Conservation (phyloP, 2,888 invertebrate species). For the Dinocampus coccinellae region DNA sequence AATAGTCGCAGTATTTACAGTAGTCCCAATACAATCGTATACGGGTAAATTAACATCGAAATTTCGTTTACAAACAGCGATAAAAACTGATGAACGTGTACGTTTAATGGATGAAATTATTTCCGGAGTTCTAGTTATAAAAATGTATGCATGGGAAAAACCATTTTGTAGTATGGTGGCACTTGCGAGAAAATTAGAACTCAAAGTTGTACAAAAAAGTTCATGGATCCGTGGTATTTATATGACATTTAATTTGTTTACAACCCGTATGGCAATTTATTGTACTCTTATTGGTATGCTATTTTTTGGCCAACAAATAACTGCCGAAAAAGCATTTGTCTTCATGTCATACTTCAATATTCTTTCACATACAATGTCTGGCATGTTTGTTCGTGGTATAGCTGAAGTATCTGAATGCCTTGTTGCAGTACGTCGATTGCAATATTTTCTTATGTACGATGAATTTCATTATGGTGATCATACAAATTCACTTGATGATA, state of each 20-base stretch:
- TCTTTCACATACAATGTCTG: conserved; percentile 73
- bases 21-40: conserved; percentile 86
- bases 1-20: conserved; percentile 83
- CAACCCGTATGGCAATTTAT: conserved; percentile 84
- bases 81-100: conserved; percentile 80
- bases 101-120: conserved; percentile 85
- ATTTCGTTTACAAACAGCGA: conserved; percentile 72
- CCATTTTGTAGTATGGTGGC: conserved; percentile 77
- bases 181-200: conserved; percentile 71
- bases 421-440: conserved; percentile 70
- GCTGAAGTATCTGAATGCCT: conserved; percentile 73
- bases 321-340: conserved; percentile 78
- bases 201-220: conserved; percentile 74
- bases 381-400: conserved; percentile 73
- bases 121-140: conserved; percentile 80
- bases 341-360: conserved; percentile 73
- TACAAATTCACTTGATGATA: conserved; percentile 24
- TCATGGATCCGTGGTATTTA: conserved; percentile 77
- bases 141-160: conserved; percentile 85
- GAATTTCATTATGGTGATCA: conserved; percentile 55
- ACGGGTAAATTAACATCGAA: conserved; percentile 66
- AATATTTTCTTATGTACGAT: conserved; percentile 68
- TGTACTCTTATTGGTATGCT: conserved; percentile 80
- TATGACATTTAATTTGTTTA: conserved; percentile 84
- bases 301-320: conserved; percentile 76